Conservation (phyloP, 2,888 invertebrate genomes). For the Drosophila gaucha region DNA sequence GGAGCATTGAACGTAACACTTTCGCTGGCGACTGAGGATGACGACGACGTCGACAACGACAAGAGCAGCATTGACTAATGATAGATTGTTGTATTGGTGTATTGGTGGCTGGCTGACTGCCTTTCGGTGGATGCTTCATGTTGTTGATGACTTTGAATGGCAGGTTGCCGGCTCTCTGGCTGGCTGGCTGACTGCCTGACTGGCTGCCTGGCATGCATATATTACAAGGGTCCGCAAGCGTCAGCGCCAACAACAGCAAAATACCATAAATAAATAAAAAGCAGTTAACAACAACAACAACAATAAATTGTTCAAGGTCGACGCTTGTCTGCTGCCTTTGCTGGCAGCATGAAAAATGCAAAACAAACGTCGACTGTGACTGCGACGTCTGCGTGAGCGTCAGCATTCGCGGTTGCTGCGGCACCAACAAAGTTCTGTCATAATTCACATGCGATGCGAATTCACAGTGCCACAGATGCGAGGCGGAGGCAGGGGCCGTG, state of each 20-base stretch:
- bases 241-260: slow-evolving; percentile 40
- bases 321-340: slow-evolving; percentile 79
- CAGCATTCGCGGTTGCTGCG: slow-evolving; percentile 55
- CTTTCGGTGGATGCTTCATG: slow-evolving; percentile 56
- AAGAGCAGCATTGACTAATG: slow-evolving; percentile 79
- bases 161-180: slow-evolving; percentile 53
- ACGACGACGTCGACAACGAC: slow-evolving; percentile 29
- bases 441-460: slow-evolving; percentile 77
- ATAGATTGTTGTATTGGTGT: slow-evolving; percentile 55
- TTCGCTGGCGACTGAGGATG: slow-evolving; percentile 60
- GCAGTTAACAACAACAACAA: slow-evolving; percentile 48
- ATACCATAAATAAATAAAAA: slow-evolving; percentile 76
- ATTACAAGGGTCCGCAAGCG: slow-evolving; percentile 63
- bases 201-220: slow-evolving; percentile 62
- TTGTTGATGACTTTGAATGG: slow-evolving; percentile 71
- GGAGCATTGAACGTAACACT: slow-evolving; percentile 78
- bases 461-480: slow-evolving; percentile 8
- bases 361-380: slow-evolving; percentile 74
- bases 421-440: slow-evolving; percentile 74
- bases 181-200: slow-evolving; percentile 47
- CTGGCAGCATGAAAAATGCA: slow-evolving; percentile 78
- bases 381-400: slow-evolving; percentile 19
- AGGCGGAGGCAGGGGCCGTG: background rate
- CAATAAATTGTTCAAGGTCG: slow-evolving; percentile 82
- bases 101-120: slow-evolving; percentile 42